Percentiles rank a stretch among this genome's conserved stretches.
Conservation (phyloP, 1,140 invertebrate species). For the Drosophila malerkotliana region DNA sequence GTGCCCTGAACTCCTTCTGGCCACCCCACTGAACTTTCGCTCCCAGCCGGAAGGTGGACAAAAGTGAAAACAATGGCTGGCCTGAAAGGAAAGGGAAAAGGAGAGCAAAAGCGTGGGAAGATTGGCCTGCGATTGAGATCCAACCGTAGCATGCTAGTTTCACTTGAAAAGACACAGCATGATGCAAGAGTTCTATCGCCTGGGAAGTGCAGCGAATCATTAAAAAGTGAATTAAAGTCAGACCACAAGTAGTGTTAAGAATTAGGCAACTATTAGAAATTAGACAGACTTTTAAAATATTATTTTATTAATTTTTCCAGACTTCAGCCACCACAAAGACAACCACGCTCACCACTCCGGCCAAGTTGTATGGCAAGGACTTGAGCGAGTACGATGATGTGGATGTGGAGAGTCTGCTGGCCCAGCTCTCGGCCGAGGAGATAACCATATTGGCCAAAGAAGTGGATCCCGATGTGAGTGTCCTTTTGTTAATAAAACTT, state of each 20-base stretch:
- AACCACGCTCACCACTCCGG: constrained; percentile 93
- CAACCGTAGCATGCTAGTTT: constrained; percentile 3
- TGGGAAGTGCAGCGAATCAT: neutral
- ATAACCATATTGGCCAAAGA: constrained; percentile 98
- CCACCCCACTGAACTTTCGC: constrained; percentile 32
- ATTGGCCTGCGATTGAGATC: constrained; percentile 14
- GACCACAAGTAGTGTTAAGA: neutral
- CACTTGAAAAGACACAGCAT: neutral
- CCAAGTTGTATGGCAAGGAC: constrained; percentile 96
- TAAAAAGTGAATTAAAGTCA: neutral
- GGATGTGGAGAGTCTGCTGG: constrained; percentile 97
- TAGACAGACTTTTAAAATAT: too few relatives aligned
- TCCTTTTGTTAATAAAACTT: neutral
- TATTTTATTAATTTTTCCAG: constrained; percentile 83
- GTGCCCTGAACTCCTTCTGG: constrained; percentile 4
- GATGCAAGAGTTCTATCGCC: neutral
- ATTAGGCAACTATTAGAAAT: neutral
- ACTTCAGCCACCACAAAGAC: constrained; percentile 93
- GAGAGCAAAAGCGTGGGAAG: constrained; percentile 36
- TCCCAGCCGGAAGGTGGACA: constrained; percentile 8
- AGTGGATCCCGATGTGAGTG: constrained; percentile 99
- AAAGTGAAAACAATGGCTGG: constrained; percentile 40
- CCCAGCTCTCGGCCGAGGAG: constrained; percentile 97
- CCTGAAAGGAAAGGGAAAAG: constrained; percentile 9
- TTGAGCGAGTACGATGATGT: constrained; percentile 97